Evolutionary conservation across 2,888 invertebrate species (phyloP).

Genomic region (Ligdia adustata): DNA sequence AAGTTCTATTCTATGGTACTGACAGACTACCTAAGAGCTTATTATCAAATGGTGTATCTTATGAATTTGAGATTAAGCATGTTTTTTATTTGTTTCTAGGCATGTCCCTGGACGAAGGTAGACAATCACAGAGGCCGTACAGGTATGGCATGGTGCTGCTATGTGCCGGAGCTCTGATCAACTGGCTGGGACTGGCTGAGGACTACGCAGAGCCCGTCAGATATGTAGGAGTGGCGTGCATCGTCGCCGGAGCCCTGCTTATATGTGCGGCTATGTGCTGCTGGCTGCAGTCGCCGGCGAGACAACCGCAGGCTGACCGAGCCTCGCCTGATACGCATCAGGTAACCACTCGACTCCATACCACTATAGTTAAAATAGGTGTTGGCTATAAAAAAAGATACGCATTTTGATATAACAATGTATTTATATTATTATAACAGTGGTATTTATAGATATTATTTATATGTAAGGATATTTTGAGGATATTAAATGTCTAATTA

Average conservation of each 20-base stretch:
- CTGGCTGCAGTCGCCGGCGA: constrained; percentile 85
- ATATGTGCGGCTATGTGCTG: constrained; percentile 90
- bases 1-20: too few species aligned
- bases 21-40: too few species aligned
- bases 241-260: constrained; percentile 88
- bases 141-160: constrained; percentile 89
- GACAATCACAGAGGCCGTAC: constrained; percentile 88
- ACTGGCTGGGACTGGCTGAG: constrained; percentile 89
- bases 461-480: too few species aligned
- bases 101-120: constrained; percentile 87
- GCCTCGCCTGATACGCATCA: constrained; percentile 78
- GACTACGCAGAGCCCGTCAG: constrained; percentile 89
- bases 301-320: constrained; percentile 72
- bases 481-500: too few species aligned
- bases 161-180: constrained; percentile 88
- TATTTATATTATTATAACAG: too few species aligned
- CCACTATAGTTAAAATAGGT: too few species aligned
- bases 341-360: too few species aligned
- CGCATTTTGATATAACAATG: too few species aligned
- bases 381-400: too few species aligned
- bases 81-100: constrained; percentile 80
- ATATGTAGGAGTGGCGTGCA: constrained; percentile 89
- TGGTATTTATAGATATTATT: too few species aligned
- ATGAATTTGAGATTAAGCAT: too few species aligned
- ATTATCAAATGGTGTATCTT: too few species aligned